Percentiles rank a stretch among this genome's conserved stretches.
These are phyloP conservation scores for Enteromius paludinosus DNA, from an alignment of 2,797 vertebrate genomes.

Conservation along the genomic window DNA sequence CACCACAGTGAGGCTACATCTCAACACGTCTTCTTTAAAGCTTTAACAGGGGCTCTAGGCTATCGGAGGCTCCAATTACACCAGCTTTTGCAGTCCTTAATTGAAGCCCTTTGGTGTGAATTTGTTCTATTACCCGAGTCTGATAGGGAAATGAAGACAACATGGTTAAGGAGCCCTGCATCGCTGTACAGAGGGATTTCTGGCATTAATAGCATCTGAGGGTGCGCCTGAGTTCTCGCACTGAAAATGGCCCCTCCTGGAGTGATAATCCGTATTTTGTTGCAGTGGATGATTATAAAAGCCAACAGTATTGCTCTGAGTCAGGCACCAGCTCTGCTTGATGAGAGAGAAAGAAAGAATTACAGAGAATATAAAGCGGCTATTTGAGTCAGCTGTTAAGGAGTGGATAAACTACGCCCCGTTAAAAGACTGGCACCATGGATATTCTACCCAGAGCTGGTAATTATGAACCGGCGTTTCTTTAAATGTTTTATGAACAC, in stretches of 20 bases:
- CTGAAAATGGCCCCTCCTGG: constrained; percentile 74
- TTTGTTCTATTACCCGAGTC: constrained; percentile 77
- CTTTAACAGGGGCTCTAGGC: constrained; percentile 74
- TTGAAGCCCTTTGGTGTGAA: constrained; percentile 83
- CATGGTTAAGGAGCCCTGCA: constrained; percentile 71
- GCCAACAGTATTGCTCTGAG: constrained; percentile 76
- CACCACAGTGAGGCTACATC: constrained; percentile 71
- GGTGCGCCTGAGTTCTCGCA: constrained; percentile 76
- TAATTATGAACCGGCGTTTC: constrained; percentile 24
- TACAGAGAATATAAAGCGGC: constrained; percentile 38
- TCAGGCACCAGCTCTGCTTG: constrained; percentile 74
- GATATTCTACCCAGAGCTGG: constrained; percentile 10
- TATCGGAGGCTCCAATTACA: constrained; percentile 81
- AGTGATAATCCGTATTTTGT: constrained; percentile 84
- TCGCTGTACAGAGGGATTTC: constrained; percentile 75
- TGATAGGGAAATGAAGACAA: constrained; percentile 80
- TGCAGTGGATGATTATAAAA: constrained; percentile 81
- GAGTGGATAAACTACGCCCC: constrained; percentile 37
- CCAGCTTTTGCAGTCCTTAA: constrained; percentile 80
- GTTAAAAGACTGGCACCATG: constrained; percentile 29
- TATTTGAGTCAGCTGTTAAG: constrained; percentile 38
- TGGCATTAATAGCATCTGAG: constrained; percentile 77
- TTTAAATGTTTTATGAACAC: constrained; percentile 35
- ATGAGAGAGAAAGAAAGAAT: constrained; percentile 71
- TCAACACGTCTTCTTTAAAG: constrained; percentile 65